Evolutionary conservation across 2,113 vertebrate genomes (phyloP), one percentile per base, ranked within the genome.

Genomic region (Speoplatyrhinus poulsoni): DNA sequence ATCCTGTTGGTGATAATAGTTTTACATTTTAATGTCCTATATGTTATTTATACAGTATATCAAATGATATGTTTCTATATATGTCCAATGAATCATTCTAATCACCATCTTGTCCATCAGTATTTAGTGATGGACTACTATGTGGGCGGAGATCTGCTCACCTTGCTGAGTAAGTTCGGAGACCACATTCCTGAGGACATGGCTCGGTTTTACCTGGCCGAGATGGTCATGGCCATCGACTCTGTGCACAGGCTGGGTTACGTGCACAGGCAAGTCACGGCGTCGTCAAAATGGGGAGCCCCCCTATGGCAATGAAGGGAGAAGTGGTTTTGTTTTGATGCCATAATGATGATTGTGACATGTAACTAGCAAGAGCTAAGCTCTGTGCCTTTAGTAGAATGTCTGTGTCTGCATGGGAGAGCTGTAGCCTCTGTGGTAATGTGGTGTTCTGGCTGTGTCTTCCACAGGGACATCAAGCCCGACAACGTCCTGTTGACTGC

Each of bases 101-200:
- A 41, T 41, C 36, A 41, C 7, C 36, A 8, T 16, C 19, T 59
- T 19, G 32, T 62, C 56, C 53, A 12, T 33, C 72, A 96, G 95
- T 95, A 96, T 76, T 87, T 96, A 77, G 93, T 94, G 69, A 95
- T 96, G 95, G 94, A 95, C 76, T 96, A 95, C 66, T 96, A 95
- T 62, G 92, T 94, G 46, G 95, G 95, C 16, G 95, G 95, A 3
- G 95, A 96, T 86, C 91, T 96, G 82, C 83, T 96, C 69, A 94
- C 95, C 0, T 84, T 96, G 73, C 92, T 96, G 72, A 95, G 94
- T 93, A 95, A 95, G 70, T 96, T 96, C 62, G 93, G 92, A 67
- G 94, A 96, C 79, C 85, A 90, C 33, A 90, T 96, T 71, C 93
- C 94, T 0, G 91, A 91, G 9, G 94, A 95, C 73, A 94, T 96